phyloP scores from a whole-genome alignment of 2,888 invertebrate genomes.

The Heliconius aoede region DNA sequence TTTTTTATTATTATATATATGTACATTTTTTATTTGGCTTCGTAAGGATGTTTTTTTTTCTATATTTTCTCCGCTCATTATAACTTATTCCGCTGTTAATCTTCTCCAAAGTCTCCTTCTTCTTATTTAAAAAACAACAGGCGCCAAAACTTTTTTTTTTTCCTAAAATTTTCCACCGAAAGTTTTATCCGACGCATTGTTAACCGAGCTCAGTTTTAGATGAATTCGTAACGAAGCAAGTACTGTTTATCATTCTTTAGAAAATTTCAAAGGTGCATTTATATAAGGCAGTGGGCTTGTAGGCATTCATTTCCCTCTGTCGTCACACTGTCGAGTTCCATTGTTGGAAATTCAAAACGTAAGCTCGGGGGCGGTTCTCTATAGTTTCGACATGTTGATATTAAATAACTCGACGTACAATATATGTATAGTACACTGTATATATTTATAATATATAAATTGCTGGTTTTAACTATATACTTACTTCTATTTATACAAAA shows the following conservation, averaged over 20 bases:
- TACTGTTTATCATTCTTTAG: constrained; percentile 38
- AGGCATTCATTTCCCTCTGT: constrained; percentile 32
- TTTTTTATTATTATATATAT: neutral
- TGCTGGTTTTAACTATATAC: too few species aligned
- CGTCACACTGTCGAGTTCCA: constrained; percentile 34
- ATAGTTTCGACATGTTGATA: neutral
- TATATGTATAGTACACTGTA: neutral
- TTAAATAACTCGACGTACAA: neutral
- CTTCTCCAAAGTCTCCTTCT: too few species aligned
- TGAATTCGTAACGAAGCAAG: constrained; percentile 31
- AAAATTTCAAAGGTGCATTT: constrained; percentile 39
- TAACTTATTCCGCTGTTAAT: too few species aligned
- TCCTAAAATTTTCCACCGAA: constrained; percentile 26
- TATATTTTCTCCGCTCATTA: too few species aligned
- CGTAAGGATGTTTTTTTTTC: too few species aligned
- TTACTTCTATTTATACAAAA: too few species aligned
- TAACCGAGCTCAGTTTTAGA: constrained; percentile 30
- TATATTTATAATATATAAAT: neutral
- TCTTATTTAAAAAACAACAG: neutral
- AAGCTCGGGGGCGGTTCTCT: constrained; percentile 15
- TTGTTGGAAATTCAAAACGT: constrained; percentile 36
- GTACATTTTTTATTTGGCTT: neutral
- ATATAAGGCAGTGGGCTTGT: constrained; percentile 32
- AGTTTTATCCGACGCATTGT: constrained; percentile 28
- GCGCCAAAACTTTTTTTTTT: neutral